These are phyloP conservation scores for Cenopis cana DNA, from an alignment of 2,888 invertebrate genomes.

Conservation along the genomic window DNA sequence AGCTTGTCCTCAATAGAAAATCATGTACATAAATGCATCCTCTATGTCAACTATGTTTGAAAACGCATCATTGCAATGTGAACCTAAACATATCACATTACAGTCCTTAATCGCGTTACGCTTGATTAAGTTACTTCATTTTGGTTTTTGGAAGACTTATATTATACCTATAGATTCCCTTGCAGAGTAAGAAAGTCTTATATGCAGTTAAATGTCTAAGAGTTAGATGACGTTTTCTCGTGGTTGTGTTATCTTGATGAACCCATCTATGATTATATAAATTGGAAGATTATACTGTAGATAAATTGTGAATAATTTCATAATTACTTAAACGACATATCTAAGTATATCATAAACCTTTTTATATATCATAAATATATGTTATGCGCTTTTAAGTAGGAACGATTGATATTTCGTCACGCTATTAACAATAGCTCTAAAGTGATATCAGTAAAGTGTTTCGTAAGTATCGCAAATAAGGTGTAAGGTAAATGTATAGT, in stretches of 20 bases:
- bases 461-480: background rate
- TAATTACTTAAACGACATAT: conserved; percentile 31
- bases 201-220: background rate
- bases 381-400: conserved; percentile 12
- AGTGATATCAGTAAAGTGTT: background rate
- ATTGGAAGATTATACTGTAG: conserved; percentile 41
- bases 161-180: background rate
- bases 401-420: background rate
- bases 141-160: background rate
- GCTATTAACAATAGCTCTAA: background rate
- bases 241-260: background rate
- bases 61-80: background rate
- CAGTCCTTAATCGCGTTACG: background rate
- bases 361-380: background rate
- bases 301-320: conserved; percentile 35
- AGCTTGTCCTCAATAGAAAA: conserved; percentile 34
- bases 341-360: conserved; percentile 7
- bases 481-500: too few relatives aligned
- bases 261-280: conserved; percentile 33
- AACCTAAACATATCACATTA: background rate
- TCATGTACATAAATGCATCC: conserved; percentile 18
- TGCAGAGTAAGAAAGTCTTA: background rate
- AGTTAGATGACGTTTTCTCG: background rate
- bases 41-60: background rate
- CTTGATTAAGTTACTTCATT: background rate